These are phyloP conservation scores for Amphiprion clarkii DNA, from an alignment of 2,797 vertebrate genomes.

Conservation along the genomic window DNA sequence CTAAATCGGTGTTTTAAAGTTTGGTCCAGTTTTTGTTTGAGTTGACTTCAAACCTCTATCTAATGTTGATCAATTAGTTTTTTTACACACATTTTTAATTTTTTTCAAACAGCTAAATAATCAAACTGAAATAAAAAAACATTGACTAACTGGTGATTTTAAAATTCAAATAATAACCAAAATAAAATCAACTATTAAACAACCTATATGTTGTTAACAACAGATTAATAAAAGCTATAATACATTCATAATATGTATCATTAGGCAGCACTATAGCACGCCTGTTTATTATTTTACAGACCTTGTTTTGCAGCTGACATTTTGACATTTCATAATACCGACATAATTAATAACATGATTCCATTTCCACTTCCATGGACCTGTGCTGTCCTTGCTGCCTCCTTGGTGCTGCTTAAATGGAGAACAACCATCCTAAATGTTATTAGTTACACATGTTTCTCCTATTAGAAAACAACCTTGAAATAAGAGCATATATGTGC, in stretches of 20 bases:
- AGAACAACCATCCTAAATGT: background rate
- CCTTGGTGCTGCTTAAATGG: background rate
- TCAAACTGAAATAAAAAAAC: too few species aligned
- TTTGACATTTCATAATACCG: constrained; percentile 19
- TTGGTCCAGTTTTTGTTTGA: too few species aligned
- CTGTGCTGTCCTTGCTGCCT: background rate
- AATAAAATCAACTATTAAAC: background rate
- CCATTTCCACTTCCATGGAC: background rate
- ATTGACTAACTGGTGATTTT: too few species aligned
- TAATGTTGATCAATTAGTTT: too few species aligned
- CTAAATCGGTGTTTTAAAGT: too few species aligned
- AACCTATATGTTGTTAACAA: background rate
- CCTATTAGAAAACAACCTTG: background rate
- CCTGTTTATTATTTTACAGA: constrained; percentile 5
- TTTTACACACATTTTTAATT: too few species aligned
- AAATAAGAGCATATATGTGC: background rate
- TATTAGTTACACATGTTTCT: background rate
- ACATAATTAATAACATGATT: constrained; percentile 5
- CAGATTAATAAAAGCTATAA: too few species aligned
- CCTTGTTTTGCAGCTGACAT: constrained; percentile 8
- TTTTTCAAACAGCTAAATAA: too few species aligned
- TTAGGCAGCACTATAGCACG: background rate
- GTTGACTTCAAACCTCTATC: too few species aligned
- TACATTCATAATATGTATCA: background rate
- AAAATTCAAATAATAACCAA: background rate